Base-by-base conservation (phyloP, 2,113 vertebrate genomes). In the Nothobranchius kuhntae region DNA sequence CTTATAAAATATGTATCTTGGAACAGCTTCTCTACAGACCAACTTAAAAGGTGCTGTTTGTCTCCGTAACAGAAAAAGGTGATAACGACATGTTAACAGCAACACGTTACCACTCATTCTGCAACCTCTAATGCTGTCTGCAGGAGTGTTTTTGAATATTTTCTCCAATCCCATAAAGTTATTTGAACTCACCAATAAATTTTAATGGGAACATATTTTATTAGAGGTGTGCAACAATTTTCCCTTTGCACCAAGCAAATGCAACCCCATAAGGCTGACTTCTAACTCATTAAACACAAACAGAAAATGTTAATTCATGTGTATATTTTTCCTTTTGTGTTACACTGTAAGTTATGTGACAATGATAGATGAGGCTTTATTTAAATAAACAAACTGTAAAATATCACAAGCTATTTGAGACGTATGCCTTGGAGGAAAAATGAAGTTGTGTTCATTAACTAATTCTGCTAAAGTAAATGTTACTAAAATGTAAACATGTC, bases 251-350 rank as follows among this genome's bases (percentile, higher is more conserved):
- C 38, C 14, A 48, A 30, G 30, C 30, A 30, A 30, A 45, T 11
- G 5, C 21, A 59, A 44, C 36, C 26, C 24, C 7, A 9, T 14
- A 40, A 42, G 53, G 26, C 2, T 51, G 15, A 13, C 1, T 17
- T 57, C 56, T 35, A 74, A 13, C 7, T 30, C 30, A 30, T 3
- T 30, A 30, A 30, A 30, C 30, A 30, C 30, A 30, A 30, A 30
- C 30, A 30, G 2, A 6, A 72, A 66, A 78, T 45, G 38, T 75
- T 69, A 77, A 81, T 53, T 53, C 35, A 60, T 55, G 14, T n/a
- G 61, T 73, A 70, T 26, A 10, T 10, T 4, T 9, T 40, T 62
- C 17, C 17, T 4, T 7, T 36, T 60, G 42, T 46, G 15, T 9
- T 1, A 13, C 26, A 13, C 6, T 42, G 1, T 40, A 45, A 44